Evolutionary conservation across 2,797 vertebrate genomes (phyloP), one percentile per base, ranked within the genome.

Genomic region (Esox masquinongy): DNA sequence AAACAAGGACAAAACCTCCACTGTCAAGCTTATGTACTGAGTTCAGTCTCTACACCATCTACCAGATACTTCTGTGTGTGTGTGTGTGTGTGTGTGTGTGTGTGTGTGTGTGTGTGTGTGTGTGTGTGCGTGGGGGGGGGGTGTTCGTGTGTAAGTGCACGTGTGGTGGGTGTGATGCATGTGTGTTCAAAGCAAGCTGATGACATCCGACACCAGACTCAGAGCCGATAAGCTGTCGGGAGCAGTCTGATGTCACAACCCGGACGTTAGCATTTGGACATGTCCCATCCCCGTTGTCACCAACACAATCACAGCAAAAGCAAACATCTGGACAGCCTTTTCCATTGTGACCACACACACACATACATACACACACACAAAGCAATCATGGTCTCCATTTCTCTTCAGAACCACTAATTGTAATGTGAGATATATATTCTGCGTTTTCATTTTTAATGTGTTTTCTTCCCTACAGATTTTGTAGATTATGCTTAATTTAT

Each of bases 121-220:
- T 16, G 56, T 26, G n/a, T 34, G 72, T 74, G 72, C 43, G n/a
- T 75, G 64, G 73, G 29, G 36, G 66, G 72, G 9, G 56, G 1
- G 59, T 26, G 59, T 31, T 4, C 17, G 63, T 17, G 63, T 64
- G 63, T 17, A 12, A 7, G 63, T 34, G 63, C 36, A 22, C 36
- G 26, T 59, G 31, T 16, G 56, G 31, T 16, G 56, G 11, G 11
- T 16, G 72, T 31, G 24, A 31, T 3, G 63, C 24, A 15, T 6
- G 67, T 47, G 39, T 50, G 61, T 67, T 73, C 63, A 29, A 66
- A 34, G 26, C 22, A 29, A 26, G 24, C 63, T 8, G 26, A 66
- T 17, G 75, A 76, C 56, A 68, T 53, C 49, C 66, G 75, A 68
- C 66, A 68, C 66, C 66, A n/a, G 66, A 68, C 66, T 19, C 34